Base-by-base conservation (phyloP, 2,113 vertebrate genomes). In the Pitta sordida region DNA sequence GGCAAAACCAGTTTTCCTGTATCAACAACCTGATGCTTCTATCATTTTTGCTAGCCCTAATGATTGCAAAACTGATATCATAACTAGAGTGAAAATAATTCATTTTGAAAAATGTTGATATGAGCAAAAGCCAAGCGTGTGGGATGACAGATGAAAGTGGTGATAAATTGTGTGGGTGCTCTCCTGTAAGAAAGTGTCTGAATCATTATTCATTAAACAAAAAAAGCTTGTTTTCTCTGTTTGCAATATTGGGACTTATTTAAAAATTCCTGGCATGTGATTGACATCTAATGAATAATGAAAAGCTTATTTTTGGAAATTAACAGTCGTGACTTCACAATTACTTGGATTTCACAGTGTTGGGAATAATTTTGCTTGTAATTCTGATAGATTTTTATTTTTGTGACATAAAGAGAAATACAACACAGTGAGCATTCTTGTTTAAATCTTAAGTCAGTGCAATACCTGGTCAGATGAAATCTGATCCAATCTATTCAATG, bases 141-240 rank as follows among this genome's bases (percentile, higher is more conserved):
- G 71, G 96, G 96, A 94, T 94, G 94, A 92, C 87, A 94, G 85
- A 90, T 96, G 94, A 94, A 95, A 95, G 90, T 93, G 90, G 91
- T 96, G 96, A 94, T 96, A 96, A 95, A 96, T 83, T 96, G 93
- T 95, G 94, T 96, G 90, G 95, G 95, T 94, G 91, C 82, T 80
- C 93, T 96, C 75, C 53, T 90, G 93, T 83, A 83, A 73, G 91
- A 94, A 94, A 93, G 85, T 77, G 89, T 79, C 93, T 95, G 96
- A 96, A 92, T 96, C 93, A 95, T 91, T 94, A 91, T 87, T 92
- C 58, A 1, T 94, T 94, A 77, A 86, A 88, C 62, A 77, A 92
- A 77, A 37, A 82, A 63, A 65, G 39, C 84, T 91, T 89, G 60
- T 94, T 95, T 94, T 93, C 74, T 83, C 58, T 91, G 34, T 92